A percentile compares a stretch with the other conserved stretches of the same genome.
Conservation (phyloP, 2,888 invertebrate species). For the Bedellia somnulentella region DNA sequence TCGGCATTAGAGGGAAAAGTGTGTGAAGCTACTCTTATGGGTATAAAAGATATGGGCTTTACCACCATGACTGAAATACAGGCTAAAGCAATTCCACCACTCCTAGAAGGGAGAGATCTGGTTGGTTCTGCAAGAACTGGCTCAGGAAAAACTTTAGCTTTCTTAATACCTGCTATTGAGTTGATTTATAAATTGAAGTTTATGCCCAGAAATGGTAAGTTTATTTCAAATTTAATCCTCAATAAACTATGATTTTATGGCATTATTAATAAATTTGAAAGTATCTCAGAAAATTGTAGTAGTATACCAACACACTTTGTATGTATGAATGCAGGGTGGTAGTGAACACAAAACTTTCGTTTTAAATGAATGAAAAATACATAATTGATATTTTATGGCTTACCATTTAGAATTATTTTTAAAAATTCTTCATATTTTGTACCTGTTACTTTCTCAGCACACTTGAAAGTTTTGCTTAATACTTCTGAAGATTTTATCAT, state of each 20-base stretch:
- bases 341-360: too few species aligned
- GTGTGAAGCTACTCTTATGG: constrained; percentile 82
- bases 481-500: too few species aligned
- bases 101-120: constrained; percentile 90
- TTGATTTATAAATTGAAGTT: constrained; percentile 87
- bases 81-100: constrained; percentile 82
- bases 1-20: constrained; percentile 65
- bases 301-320: constrained; percentile 3
- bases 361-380: too few species aligned
- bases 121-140: constrained; percentile 96
- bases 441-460: too few species aligned
- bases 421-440: too few species aligned
- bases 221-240: not conserved
- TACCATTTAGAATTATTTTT: too few species aligned
- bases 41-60: constrained; percentile 89
- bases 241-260: not conserved
- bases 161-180: constrained; percentile 94
- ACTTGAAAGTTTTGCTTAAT: too few species aligned
- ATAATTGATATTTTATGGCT: too few species aligned
- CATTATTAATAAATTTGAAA: not conserved
- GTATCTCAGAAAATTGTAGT: not conserved
- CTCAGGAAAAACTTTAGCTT: constrained; percentile 95
- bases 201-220: constrained; percentile 85
- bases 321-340: too few species aligned
- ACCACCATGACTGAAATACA: constrained; percentile 95